Percentiles rank a stretch among this genome's conserved stretches.
These are phyloP conservation scores for Sinocyclocheilus maitianheensis DNA, from an alignment of 2,113 vertebrate species.

Conservation along the genomic window DNA sequence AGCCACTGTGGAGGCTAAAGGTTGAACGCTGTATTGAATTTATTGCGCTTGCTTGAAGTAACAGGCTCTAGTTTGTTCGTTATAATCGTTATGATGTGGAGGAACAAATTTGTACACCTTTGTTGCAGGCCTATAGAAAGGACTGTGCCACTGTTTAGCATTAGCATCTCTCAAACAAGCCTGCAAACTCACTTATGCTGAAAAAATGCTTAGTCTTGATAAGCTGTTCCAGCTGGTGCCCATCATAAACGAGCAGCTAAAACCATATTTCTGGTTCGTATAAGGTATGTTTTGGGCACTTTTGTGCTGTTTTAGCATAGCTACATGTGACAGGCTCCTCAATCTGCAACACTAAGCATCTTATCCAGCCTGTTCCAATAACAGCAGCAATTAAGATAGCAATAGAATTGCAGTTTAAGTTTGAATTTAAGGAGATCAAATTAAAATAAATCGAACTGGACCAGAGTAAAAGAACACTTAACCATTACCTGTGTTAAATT, in stretches of 20 bases:
- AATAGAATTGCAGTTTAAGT: too few relatives aligned
- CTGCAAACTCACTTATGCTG: background rate
- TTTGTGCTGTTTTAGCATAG: background rate
- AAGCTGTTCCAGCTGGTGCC: background rate
- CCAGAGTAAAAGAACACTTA: too few relatives aligned
- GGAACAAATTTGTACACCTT: background rate
- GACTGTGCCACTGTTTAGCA: background rate
- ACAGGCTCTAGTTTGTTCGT: slow-evolving; percentile 16
- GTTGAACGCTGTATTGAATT: slow-evolving; percentile 27
- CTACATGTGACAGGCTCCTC: too few relatives aligned
- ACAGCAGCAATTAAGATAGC: background rate
- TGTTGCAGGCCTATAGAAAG: background rate
- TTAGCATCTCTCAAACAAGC: background rate
- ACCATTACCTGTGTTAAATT: too few relatives aligned
- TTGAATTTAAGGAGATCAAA: too few relatives aligned
- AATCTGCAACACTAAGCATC: background rate
- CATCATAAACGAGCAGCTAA: background rate
- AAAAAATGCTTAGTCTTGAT: background rate
- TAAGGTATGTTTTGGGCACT: too few relatives aligned
- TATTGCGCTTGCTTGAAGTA: slow-evolving; percentile 15
- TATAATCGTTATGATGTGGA: background rate
- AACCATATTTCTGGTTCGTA: too few relatives aligned
- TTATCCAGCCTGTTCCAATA: background rate
- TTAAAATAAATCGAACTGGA: too few relatives aligned
- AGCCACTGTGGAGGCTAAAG: slow-evolving; percentile 1